These are phyloP conservation scores for Anoplophora glabripennis DNA, from an alignment of 1,140 invertebrate genomes.

Conservation along the genomic window DNA sequence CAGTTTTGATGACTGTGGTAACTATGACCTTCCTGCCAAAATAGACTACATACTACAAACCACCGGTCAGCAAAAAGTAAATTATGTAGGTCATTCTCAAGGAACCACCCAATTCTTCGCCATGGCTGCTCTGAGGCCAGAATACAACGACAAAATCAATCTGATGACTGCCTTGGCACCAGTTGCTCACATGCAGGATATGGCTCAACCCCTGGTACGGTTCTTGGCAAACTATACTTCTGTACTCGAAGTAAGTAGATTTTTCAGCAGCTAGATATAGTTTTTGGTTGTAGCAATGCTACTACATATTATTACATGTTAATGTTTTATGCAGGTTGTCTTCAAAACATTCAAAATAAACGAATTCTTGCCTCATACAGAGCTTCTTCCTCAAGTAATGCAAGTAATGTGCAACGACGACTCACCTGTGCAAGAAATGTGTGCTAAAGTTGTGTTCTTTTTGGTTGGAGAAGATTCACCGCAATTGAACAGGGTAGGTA, in stretches of 20 bases:
- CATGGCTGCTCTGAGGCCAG: conserved; percentile 60
- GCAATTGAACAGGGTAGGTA: conserved; percentile 4
- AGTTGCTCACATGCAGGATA: conserved; percentile 60
- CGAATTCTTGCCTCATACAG: neutral
- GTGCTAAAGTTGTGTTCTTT: neutral
- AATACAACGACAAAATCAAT: conserved; percentile 59
- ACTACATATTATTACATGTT: neutral
- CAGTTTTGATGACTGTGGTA: conserved; percentile 47
- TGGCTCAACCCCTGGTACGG: conserved; percentile 8
- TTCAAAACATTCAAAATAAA: neutral
- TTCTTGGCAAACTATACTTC: conserved; percentile 4
- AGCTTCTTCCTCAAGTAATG: neutral
- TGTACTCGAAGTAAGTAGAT: neutral
- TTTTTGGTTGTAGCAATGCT: neutral
- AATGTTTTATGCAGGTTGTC: neutral
- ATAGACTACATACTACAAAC: conserved; percentile 54
- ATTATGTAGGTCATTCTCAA: conserved; percentile 42
- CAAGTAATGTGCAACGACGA: neutral
- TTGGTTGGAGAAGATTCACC: conserved; percentile 1
- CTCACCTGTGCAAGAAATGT: neutral
- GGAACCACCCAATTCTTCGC: conserved; percentile 65
- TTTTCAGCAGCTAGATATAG: neutral
- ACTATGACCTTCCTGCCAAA: conserved; percentile 60
- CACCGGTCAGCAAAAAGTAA: conserved; percentile 29
- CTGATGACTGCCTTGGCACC: conserved; percentile 67